Conservation (phyloP, 2,113 vertebrate genomes). For the Tachysurus vachellii region DNA sequence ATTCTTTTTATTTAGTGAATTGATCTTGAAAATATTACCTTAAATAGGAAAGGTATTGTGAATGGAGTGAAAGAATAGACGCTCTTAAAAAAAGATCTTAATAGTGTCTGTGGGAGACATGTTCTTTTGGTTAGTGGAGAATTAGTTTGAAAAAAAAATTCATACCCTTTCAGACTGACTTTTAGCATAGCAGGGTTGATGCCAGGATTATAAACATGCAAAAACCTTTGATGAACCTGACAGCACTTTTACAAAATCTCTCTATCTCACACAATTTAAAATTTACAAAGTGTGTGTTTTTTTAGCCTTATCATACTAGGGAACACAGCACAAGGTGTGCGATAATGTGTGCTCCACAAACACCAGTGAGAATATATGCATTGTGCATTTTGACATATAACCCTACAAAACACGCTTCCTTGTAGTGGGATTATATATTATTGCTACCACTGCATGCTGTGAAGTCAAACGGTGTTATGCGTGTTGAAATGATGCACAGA, state of each 20-base stretch:
- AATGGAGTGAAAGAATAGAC: not conserved
- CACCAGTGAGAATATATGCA: not conserved
- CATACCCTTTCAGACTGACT: not conserved
- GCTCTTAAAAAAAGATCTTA: not conserved
- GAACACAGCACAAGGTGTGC: not conserved
- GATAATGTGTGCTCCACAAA: not conserved
- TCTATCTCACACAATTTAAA: not conserved
- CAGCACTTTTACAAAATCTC: not conserved
- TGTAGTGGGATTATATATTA: conserved; percentile 5
- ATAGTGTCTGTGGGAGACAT: not conserved
- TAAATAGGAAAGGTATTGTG: not conserved
- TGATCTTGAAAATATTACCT: conserved; percentile 7
- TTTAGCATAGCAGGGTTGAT: not conserved
- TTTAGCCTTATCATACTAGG: not conserved
- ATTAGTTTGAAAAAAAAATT: not conserved
- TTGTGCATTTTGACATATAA: not conserved
- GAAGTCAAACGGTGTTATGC: not conserved
- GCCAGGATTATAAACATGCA: not conserved
- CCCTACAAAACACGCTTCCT: too few relatives aligned
- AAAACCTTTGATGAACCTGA: not conserved
- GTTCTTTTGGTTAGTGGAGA: not conserved
- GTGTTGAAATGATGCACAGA: not conserved
- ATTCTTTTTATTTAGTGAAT: not conserved
- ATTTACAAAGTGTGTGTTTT: not conserved
- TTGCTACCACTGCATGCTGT: not conserved